Percentiles rank a stretch among this genome's conserved stretches.
These are phyloP conservation scores for Zoanthus gigantus DNA, from an alignment of 92 coral and sea anemone species.

Conservation along the genomic window DNA sequence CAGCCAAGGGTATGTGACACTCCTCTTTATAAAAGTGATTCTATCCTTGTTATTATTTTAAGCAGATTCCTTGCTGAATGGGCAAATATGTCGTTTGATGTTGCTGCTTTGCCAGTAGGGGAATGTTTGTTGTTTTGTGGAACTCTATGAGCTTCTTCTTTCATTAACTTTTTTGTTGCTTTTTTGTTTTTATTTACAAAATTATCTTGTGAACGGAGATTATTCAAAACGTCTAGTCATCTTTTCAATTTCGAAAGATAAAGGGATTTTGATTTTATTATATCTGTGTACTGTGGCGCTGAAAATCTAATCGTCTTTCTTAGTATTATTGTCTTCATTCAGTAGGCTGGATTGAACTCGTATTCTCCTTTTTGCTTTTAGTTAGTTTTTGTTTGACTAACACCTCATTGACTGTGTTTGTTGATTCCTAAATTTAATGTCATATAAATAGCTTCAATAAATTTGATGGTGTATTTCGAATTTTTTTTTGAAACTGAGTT, in stretches of 20 bases:
- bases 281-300: neutral
- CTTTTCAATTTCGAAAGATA: neutral
- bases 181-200: neutral
- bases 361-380: no score
- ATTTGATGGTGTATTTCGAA: no score
- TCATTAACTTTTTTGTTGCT: neutral
- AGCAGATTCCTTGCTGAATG: no score
- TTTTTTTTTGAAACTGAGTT: no score
- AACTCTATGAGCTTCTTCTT: neutral
- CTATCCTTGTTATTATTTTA: neutral
- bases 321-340: no score
- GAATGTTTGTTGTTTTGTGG: neutral
- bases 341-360: no score
- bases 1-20: constrained; percentile 72
- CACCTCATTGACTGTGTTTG: no score
- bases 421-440: no score
- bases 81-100: no score
- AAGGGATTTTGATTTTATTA: neutral
- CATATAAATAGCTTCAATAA: no score
- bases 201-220: neutral
- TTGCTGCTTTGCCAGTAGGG: no score
- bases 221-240: neutral
- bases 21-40: neutral
- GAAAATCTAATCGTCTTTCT: neutral
- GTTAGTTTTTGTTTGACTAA: no score